Evolutionary conservation across 2,888 invertebrate genomes (phyloP), one percentile per base, ranked within the genome.

Genomic region (Noctua comes): DNA sequence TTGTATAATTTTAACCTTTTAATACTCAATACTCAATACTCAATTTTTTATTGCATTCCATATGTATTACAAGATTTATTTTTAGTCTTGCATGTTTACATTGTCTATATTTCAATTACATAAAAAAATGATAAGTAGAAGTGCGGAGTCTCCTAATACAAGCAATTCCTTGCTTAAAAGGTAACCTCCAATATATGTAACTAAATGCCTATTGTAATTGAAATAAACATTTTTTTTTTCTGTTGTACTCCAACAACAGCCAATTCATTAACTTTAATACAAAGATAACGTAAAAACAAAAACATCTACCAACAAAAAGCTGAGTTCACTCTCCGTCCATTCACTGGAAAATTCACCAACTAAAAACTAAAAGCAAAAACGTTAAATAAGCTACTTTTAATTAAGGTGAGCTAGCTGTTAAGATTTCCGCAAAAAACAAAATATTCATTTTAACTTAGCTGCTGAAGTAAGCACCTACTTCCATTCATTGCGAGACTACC

Each of bases 401-500:
- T 80, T 80, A 84, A 86, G 40, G 64, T 73, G 69, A 73, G 77
- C 76, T 74, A 76, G 76, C 76, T 74, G 62, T 59, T 64, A 82
- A 86, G 88, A 88, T 85, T 87, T 85, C 57, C 78, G 48, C 73
- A 77, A 88, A 82, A 88, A 84, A 69, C 54, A 43, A 68, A 77
- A 68, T 80, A 86, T 88, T 87, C 81, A 87, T 89, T 69, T 91
- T 87, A 86, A 88, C 80, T 89, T 88, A 88, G 85, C 79, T 87
- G 79, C 84, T 83, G 80, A 86, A 88, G 85, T 86, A 89, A 88
- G 89, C 87, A 88, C 86, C 86, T 88, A 87, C 89, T 90, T 89
- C 86, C 91, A 91, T 91, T 91, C 90, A 86, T 88, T 83, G 86
- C 87, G 90, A 90, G 92, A 91, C 91, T 90, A 87, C 88, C 88